A percentile compares a stretch with the other conserved stretches of the same genome.
Evolutionary conservation across 1,140 invertebrate species (phyloP).

Genomic region (Pectinophora gossypiella): DNA sequence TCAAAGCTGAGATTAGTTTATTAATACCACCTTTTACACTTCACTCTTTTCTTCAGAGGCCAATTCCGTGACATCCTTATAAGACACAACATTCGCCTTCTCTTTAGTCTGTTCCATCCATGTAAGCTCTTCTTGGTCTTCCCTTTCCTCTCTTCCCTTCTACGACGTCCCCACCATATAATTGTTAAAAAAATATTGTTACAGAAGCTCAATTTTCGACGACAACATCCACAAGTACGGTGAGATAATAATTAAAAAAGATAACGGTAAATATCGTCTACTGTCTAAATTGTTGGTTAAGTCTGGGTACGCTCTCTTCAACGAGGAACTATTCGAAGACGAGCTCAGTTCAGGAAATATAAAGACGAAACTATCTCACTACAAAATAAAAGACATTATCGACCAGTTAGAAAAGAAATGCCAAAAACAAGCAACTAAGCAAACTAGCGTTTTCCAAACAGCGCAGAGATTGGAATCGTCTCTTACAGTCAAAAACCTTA

Average conservation of each 20-base stretch:
- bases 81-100: too few species aligned
- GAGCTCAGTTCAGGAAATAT: constrained; percentile 29
- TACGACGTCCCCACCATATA: too few species aligned
- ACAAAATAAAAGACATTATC: constrained; percentile 14
- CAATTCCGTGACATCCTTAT: too few species aligned
- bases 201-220: constrained; percentile 54
- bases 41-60: too few species aligned
- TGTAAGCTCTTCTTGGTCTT: too few species aligned
- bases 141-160: too few species aligned
- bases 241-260: constrained; percentile 34
- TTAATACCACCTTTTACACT: too few species aligned
- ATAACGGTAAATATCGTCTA: constrained; percentile 24
- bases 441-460: constrained; percentile 31
- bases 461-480: constrained; percentile 24
- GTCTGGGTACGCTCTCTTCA: constrained; percentile 28
- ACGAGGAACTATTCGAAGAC: constrained; percentile 34
- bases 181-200: too few species aligned
- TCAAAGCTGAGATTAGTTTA: too few species aligned
- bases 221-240: constrained; percentile 62
- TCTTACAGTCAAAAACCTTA: constrained; percentile 28
- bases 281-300: constrained; percentile 31
- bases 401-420: constrained; percentile 22
- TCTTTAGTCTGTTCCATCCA: too few species aligned
- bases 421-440: constrained; percentile 17
- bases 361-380: constrained; percentile 28